Percentiles rank a stretch among this genome's conserved stretches.
Conservation (phyloP, 2,113 vertebrate species). For the Mesoclemmys tuberculata region DNA sequence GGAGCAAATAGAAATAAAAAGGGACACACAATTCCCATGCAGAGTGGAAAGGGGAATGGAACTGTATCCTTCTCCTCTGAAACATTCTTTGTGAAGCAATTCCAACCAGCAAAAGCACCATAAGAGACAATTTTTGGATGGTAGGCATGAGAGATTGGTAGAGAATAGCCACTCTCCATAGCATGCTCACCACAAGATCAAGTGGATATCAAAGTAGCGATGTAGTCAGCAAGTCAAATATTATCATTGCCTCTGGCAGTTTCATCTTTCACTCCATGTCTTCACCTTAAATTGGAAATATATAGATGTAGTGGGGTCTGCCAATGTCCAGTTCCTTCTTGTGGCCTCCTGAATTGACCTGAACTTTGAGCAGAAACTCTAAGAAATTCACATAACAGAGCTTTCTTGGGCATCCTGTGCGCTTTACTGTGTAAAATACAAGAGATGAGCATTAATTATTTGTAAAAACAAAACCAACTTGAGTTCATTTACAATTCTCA, state of each 20-base stretch:
- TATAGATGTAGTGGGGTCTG: background rate
- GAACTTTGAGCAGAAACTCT: background rate
- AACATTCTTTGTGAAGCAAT: background rate
- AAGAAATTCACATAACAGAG: background rate
- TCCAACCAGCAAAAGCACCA: background rate
- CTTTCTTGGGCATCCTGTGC: background rate
- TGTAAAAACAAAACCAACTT: background rate
- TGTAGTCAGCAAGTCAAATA: background rate
- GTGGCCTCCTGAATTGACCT: background rate
- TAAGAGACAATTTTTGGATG: background rate
- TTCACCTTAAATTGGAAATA: background rate
- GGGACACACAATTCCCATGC: background rate
- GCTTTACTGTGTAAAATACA: background rate
- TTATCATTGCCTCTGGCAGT: background rate
- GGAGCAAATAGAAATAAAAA: background rate
- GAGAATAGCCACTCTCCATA: background rate
- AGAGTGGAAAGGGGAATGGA: background rate
- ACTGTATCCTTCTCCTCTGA: background rate
- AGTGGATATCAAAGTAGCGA: background rate
- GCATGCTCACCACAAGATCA: background rate
- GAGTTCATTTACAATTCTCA: background rate
- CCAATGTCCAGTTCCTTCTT: rapidly evolving
- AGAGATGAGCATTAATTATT: rapidly evolving
- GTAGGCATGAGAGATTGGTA: background rate
- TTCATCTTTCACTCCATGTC: background rate